Conservation (phyloP, 1,140 invertebrate species). For the Lerema accius region DNA sequence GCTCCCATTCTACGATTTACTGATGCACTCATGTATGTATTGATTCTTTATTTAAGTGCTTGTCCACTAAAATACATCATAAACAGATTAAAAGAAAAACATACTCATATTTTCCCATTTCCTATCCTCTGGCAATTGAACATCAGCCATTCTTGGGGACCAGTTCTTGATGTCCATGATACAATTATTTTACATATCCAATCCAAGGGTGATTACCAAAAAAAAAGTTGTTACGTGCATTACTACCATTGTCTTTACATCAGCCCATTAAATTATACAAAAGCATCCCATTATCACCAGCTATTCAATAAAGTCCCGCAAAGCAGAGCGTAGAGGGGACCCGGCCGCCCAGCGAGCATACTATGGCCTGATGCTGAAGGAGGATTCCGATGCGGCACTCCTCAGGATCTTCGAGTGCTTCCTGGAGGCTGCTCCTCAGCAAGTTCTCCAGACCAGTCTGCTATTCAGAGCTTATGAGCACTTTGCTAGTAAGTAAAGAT, state of each 20-base stretch:
- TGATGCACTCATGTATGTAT: conserved; percentile 85
- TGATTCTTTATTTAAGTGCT: no score
- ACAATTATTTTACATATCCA: no score
- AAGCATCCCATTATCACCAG: conserved; percentile 42
- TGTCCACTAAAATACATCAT: no score
- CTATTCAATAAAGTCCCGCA: conserved; percentile 85
- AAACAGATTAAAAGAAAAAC: no score
- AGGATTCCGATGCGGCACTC: conserved; percentile 93
- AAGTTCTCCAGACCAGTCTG: conserved; percentile 91
- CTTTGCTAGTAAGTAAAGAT: conserved; percentile 67
- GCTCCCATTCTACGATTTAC: conserved; percentile 85
- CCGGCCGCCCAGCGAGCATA: conserved; percentile 83
- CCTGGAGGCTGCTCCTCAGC: conserved; percentile 94
- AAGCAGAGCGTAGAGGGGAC: conserved; percentile 70
- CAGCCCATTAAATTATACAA: no score
- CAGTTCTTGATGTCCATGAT: no score
- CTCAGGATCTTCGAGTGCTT: conserved; percentile 95
- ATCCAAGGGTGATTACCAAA: no score
- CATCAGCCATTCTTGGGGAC: no score
- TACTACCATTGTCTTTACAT: no score
- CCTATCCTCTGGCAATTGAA: no score
- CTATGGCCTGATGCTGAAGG: conserved; percentile 90
- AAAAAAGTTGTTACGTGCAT: no score
- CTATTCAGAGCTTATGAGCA: conserved; percentile 81
- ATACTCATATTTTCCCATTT: no score